Evolutionary conservation across 2,888 invertebrate species (phyloP), one percentile per base, ranked within the genome.

Genomic region (Microchrysa polita): DNA sequence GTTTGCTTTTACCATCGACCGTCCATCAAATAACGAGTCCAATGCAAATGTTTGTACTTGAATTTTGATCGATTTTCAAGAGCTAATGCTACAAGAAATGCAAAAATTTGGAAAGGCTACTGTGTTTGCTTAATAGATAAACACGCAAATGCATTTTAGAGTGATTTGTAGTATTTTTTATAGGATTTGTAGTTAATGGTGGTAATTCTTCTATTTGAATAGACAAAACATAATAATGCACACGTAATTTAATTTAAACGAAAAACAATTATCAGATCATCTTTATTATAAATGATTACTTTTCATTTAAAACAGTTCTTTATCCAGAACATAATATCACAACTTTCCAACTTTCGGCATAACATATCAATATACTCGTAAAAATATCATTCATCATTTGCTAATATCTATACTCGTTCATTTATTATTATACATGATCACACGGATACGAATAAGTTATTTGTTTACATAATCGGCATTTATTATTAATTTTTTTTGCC

Each of bases 401-500:
- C n/a, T n/a, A n/a, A n/a, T n/a, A n/a, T n/a, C n/a, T n/a, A n/a
- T n/a, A n/a, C n/a, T n/a, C n/a, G n/a, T n/a, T n/a, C n/a, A n/a
- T n/a, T n/a, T n/a, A n/a, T n/a, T 42, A 42, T 42, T n/a, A 48
- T 5, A n/a, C 14, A 27, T 7, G 27, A 60, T 14, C 40, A 40
- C 18, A 40, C 40, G 61, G 18, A 61, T 61, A 61, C n/a, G n/a
- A n/a, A n/a, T 40, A 40, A 27, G 20, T 27, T 61, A 61, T 40
- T 34, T 61, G 16, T 34, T 61, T 61, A 61, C 61, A 40, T 61
- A 34, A 61, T 14, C n/a, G 7, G 16, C 4, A 61, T 61, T 18
- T 61, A 34, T 61, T n/a, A n/a, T n/a, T n/a, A n/a, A n/a, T 59
- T 59, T n/a, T 14, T 10, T 59, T 59, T 59, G n/a, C n/a, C n/a